A percentile compares a stretch with the other conserved stretches of the same genome.
phyloP scores from a whole-genome alignment of 2,797 vertebrate genomes.

The Alfaro cultratus region DNA sequence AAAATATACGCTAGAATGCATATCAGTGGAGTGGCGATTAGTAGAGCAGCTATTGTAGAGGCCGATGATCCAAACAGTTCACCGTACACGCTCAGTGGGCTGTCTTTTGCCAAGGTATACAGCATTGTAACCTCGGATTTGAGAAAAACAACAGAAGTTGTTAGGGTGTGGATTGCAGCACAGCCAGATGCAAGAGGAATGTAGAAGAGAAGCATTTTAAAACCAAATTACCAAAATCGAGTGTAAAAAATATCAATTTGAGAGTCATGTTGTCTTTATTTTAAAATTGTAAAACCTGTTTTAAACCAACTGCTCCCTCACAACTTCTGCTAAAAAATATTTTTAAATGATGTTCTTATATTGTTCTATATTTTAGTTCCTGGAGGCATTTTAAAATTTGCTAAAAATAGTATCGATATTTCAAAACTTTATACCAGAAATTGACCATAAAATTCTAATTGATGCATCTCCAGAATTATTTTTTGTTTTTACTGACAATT shows the following conservation, averaged over 20 bases:
- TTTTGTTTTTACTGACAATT: background rate
- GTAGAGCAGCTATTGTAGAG: constrained; percentile 24
- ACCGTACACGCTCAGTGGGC: fast-evolving
- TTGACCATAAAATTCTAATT: background rate
- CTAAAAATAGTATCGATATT: background rate
- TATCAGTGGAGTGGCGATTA: constrained; percentile 67
- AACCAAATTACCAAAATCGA: background rate
- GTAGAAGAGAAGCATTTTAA: background rate
- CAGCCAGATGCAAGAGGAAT: background rate
- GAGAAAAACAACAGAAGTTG: background rate
- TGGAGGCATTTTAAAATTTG: background rate
- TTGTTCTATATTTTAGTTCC: background rate
- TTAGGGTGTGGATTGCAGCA: background rate
- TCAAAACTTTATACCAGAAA: background rate
- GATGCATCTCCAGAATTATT: background rate
- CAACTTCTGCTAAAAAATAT: background rate
- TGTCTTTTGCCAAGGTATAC: constrained; percentile 22
- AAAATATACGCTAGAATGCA: constrained; percentile 76
- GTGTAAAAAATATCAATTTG: background rate
- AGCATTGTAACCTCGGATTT: constrained; percentile 60
- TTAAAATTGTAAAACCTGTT: background rate
- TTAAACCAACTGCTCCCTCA: background rate
- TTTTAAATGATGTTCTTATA: background rate
- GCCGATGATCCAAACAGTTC: background rate
- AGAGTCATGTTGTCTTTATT: background rate